phyloP scores from a whole-genome alignment of 2,888 invertebrate genomes.

The Isotomurus palustris region DNA sequence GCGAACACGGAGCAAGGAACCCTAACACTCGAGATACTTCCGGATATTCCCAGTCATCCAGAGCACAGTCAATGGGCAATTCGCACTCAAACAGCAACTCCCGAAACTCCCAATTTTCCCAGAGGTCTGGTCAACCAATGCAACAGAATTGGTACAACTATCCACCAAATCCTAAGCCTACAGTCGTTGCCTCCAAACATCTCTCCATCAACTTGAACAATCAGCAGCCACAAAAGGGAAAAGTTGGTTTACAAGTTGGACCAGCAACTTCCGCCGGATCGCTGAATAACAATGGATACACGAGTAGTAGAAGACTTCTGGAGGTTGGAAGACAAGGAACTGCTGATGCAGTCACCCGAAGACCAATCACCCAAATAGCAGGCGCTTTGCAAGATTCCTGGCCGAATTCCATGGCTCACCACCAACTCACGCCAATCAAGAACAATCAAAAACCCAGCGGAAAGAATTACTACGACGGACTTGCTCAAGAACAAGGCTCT shows the following conservation, averaged over 20 bases:
- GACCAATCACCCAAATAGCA: slow-evolving; percentile 44
- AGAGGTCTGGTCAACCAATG: slow-evolving; percentile 1
- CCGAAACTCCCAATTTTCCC: slow-evolving; percentile 3
- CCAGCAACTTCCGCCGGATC: not conserved
- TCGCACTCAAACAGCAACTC: too few species aligned
- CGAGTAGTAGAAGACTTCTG: slow-evolving; percentile 4
- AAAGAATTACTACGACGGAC: not conserved
- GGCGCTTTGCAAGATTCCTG: slow-evolving; percentile 45
- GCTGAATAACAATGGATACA: not conserved
- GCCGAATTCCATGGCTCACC: slow-evolving; percentile 46
- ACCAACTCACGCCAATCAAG: slow-evolving; percentile 37
- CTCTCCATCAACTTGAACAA: not conserved
- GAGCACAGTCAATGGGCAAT: not conserved
- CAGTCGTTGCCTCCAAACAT: slow-evolving; percentile 4
- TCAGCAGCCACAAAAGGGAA: not conserved
- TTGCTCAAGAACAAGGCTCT: slow-evolving; percentile 14
- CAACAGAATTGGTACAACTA: not conserved
- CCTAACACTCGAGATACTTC: not conserved
- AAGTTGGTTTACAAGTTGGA: not conserved
- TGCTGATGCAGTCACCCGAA: slow-evolving; percentile 23
- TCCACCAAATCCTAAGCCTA: too few species aligned
- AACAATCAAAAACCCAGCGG: not conserved
- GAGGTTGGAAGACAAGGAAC: slow-evolving; percentile 1
- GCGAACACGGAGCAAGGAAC: not conserved
- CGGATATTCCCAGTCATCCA: not conserved